Evolutionary conservation across 2,797 vertebrate genomes (phyloP).

Genomic region (Phalloptychus januarius): DNA sequence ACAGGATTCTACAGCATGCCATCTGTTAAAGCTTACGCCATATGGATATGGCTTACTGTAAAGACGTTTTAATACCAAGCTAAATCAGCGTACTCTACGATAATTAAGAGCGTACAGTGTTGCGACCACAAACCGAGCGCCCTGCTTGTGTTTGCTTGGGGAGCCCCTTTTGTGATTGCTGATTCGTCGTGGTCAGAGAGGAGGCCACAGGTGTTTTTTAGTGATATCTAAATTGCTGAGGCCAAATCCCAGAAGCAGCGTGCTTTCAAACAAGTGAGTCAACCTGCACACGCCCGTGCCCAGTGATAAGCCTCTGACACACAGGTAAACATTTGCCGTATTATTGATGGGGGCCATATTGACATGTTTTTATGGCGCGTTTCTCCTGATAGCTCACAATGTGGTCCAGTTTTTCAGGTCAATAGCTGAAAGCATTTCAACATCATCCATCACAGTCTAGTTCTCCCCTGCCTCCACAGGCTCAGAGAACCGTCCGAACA

Average conservation of each 20-base stretch:
- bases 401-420: conserved; percentile 56
- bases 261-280: conserved; percentile 33
- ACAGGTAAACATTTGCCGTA: conserved; percentile 39
- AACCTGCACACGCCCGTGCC: conserved; percentile 19
- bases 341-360: conserved; percentile 43
- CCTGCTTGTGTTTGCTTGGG: background rate
- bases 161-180: background rate
- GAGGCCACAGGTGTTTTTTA: conserved; percentile 2
- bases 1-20: background rate
- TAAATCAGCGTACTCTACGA: background rate
- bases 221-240: conserved; percentile 6
- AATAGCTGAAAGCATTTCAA: conserved; percentile 62
- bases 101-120: background rate
- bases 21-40: background rate
- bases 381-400: conserved; percentile 56
- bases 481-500: conserved; percentile 43
- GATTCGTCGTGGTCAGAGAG: background rate
- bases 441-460: conserved; percentile 65
- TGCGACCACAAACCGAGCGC: background rate
- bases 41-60: background rate
- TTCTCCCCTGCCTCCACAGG: conserved; percentile 42
- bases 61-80: background rate
- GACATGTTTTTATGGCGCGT: conserved; percentile 55
- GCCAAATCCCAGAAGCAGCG: conserved; percentile 4
- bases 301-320: conserved; percentile 21